Evolutionary conservation across 2,888 invertebrate species (phyloP), one percentile per base, ranked within the genome.

Genomic region (Microctonus aethiopoides): DNA sequence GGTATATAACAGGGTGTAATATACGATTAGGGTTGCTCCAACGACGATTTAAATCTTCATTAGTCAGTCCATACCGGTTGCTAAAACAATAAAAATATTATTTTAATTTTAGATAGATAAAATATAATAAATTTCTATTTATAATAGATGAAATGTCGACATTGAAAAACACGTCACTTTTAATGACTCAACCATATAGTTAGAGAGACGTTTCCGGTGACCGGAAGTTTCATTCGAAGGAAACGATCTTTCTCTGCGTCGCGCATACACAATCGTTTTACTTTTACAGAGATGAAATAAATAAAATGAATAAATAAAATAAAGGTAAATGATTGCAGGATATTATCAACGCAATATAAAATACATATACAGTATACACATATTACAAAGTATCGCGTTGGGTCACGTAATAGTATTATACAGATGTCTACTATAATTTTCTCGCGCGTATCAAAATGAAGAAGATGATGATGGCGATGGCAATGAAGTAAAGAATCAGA

Each of bases 41-140:
- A 69, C 93, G 91, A 78, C 95, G 90, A 88, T 96, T 96, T 85
- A 96, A 88, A 88, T 96, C 95, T 87, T 94, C 93, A 84, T 93
- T 94, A 81, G 93, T 93, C 84, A 95, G 87, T 63, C 94, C 94
- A 88, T 94, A 94, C 77, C 95, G 91, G 87, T 94, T 92, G 87
- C 94, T 94, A 89, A 26, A 60, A 16, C 7, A 29, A 7, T 29
- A 29, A 29, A 5, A 29, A 29, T 3, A 29, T 5, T 7, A 29
- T 29, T 29, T 29, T 29, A 5, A 29, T 29, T 29, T 29, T 29
- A 29, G 3, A 29, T 29, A 62, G 10, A 62, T 39, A 6, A 41
- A 41, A 61, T 61, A 24, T 41, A 22, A 22, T 24, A 2, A n/a
- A 24, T 41, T 39, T 61, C 6, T 24, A 39, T 61, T 61, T 61